Base-by-base conservation (phyloP, 2,888 invertebrate species). In the Drosophila neonasuta region DNA sequence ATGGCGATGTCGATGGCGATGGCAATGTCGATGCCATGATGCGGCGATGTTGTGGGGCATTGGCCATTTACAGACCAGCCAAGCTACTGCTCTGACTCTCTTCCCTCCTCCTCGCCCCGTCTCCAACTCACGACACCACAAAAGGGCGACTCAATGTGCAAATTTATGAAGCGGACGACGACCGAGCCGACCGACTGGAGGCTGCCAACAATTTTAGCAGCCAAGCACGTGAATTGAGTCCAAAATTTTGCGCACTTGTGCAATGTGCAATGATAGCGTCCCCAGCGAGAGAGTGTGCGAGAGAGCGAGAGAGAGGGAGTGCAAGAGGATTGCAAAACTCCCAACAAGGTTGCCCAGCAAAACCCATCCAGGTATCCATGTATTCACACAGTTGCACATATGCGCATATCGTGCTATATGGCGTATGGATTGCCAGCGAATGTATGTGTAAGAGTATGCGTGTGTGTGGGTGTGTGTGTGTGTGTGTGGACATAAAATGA, bases 191-290 rank as follows among this genome's bases (percentile, higher is more conserved):
- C 36, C 36, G 36, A 71, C 67, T 69, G 75, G 81, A 68, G 83
- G 75, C 76, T 75, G 86, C 72, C 79, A 87, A 79, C 79, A 77
- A 79, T 88, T 88, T 88, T 89, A 89, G 89, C 89, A 89, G 78
- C 79, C 74, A 78, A 77, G 82, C 86, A 89, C 88, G 89, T 88
- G 89, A 87, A 88, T 80, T 74, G 80, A 80, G 86, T 88, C 89
- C 89, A 88, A 88, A 86, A 86, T 88, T 88, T 83, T 83, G 83
- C 86, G 77, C 83, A 83, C 85, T 81, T 86, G 81, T 86, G 84
- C 81, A 81, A 78, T 87, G 82, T 86, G 84, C 81, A 81, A 84
- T 85, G 82, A 82, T 84, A 84, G 87, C 81, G 67, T 44, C 49
- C 65, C 72, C 62, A 61, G 68, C 54, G 69, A 74, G 68, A 58